Evolutionary conservation across 2,113 vertebrate genomes (phyloP).

Genomic region (Mustela lutreola): DNA sequence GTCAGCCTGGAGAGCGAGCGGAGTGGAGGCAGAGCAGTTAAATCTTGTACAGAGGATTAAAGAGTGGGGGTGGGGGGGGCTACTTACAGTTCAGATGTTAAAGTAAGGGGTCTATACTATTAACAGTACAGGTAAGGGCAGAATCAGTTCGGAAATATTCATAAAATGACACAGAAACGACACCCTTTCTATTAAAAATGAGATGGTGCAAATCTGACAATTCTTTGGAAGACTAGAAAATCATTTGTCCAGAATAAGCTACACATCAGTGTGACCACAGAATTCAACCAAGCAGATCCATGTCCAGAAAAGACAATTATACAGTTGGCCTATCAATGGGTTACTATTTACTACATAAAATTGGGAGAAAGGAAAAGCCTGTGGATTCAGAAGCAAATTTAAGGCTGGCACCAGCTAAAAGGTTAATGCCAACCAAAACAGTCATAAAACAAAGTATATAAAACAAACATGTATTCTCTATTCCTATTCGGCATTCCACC

Average conservation of each 20-base stretch:
- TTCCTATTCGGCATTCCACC: not conserved
- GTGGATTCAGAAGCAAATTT: not conserved
- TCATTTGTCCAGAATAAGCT: not conserved
- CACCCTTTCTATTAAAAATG: not conserved
- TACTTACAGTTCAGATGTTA: not conserved
- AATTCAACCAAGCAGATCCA: not conserved
- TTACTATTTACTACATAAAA: not conserved
- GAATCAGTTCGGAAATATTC: not conserved
- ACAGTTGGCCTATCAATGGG: not conserved
- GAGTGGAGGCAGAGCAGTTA: not conserved
- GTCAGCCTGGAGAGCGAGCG: not conserved
- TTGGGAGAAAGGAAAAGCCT: not conserved
- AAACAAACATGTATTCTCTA: no score
- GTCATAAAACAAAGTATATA: not conserved
- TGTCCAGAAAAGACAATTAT: not conserved
- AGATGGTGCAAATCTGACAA: not conserved
- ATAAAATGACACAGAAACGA: not conserved
- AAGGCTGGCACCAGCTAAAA: not conserved
- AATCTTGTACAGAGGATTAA: not conserved
- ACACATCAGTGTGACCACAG: not conserved
- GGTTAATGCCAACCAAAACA: not conserved
- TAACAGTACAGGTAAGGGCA: not conserved
- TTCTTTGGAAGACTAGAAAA: not conserved
- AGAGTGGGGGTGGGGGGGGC: not conserved
- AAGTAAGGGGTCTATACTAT: not conserved